Evolutionary conservation across 2,797 vertebrate species (phyloP), one percentile per base, ranked within the genome.

Genomic region (Caiman crocodilus): DNA sequence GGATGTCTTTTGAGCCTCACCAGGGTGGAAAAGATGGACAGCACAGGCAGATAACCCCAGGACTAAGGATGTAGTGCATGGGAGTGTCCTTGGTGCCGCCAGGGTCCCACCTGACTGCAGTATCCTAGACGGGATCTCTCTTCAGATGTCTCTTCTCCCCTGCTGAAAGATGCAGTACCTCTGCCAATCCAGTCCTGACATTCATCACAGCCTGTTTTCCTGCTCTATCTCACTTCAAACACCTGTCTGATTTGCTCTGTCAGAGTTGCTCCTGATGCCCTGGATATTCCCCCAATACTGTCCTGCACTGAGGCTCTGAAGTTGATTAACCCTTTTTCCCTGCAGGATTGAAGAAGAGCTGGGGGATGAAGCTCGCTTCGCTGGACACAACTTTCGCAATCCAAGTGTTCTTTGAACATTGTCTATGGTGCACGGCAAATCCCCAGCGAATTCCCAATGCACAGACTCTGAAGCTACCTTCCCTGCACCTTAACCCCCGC

Each of bases 381-480:
- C 99, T 0, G 99, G 99, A 90, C 99, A 99, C 97, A 99, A 99
- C 96, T 99, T 99, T 82, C 98, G 99, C 92, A 99, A 99, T 93
- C 99, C 99, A 84, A 99, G 98, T 42, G 99, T 98, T 95, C 98
- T 99, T 97, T 99, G 98, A 99, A 89, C 65, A 9, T 93, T 57
- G 75, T 79, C 14, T 89, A 93, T 69, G 84, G 93, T 85, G 87
- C 90, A 88, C 79, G 89, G 85, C 28, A 67, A 94, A 87, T 87
- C 88, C 93, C 84, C 94, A 91, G 94, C 92, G 96, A 90, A 83
- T 94, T 93, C 93, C 95, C 92, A 91, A 61, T 81, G 94, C 96
- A 97, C 96, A 97, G 96, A 96, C 94, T 95, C 95, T 96, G 84
- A 88, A 91, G 76, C 77, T 21, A 59, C 67, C 79, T 82, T 95